Percentiles rank a stretch among this genome's conserved stretches.
phyloP scores from a whole-genome alignment of 2,888 invertebrate species.

The Tuta absoluta region DNA sequence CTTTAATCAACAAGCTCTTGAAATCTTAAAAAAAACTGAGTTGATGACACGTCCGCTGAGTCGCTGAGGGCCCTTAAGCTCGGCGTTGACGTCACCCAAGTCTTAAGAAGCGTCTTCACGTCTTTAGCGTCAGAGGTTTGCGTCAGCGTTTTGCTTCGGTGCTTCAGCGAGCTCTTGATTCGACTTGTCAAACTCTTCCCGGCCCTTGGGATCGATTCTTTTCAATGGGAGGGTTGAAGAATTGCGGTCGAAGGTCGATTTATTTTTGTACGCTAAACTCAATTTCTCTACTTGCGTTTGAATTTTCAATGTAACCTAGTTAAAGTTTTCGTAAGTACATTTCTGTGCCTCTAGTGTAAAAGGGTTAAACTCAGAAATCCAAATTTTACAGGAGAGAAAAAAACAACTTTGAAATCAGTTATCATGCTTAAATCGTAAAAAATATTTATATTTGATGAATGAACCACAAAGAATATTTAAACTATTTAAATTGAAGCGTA shows the following conservation, averaged over 20 bases:
- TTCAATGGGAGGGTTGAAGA: slow-evolving; percentile 15
- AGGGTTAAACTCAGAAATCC: too few species aligned
- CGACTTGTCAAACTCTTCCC: slow-evolving; percentile 39
- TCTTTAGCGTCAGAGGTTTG: slow-evolving; percentile 58
- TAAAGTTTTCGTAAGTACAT: neutral
- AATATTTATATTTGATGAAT: too few species aligned
- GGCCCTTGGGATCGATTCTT: slow-evolving; percentile 18
- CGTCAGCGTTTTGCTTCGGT: slow-evolving; percentile 63
- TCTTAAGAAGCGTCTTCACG: slow-evolving; percentile 47
- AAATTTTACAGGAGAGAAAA: too few species aligned
- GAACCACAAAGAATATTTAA: too few species aligned
- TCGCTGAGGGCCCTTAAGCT: slow-evolving; percentile 49
- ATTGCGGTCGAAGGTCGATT: neutral
- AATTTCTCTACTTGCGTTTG: neutral
- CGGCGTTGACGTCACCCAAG: slow-evolving; percentile 54
- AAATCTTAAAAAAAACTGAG: slow-evolving; percentile 50
- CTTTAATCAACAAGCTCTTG: slow-evolving; percentile 19
- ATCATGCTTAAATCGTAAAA: too few species aligned
- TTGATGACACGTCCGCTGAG: slow-evolving; percentile 55
- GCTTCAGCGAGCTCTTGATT: slow-evolving; percentile 52
- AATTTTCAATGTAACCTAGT: neutral
- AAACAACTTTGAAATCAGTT: too few species aligned
- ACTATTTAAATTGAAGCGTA: too few species aligned
- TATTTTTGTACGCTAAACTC: neutral
- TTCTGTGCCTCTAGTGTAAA: too few species aligned